Conservation (phyloP, 2,797 vertebrate genomes). For the Tauraco hartlaubi region DNA sequence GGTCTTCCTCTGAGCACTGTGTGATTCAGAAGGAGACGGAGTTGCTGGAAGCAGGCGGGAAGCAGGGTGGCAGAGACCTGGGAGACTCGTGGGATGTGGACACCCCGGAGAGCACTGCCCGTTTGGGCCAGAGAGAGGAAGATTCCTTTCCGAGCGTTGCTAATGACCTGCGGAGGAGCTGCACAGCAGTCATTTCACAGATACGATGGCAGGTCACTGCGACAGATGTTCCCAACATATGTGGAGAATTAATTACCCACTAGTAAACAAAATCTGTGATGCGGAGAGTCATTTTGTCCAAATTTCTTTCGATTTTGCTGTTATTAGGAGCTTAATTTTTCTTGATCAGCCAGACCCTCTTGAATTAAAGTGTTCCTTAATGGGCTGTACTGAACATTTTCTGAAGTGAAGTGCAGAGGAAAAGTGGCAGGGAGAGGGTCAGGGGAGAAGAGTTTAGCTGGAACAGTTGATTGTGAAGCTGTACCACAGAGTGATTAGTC, state of each 20-base stretch:
- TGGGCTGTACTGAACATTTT: slow-evolving; percentile 71
- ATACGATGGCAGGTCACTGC: slow-evolving; percentile 96
- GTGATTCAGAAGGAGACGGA: not conserved
- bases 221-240: slow-evolving; percentile 99
- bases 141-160: slow-evolving; percentile 81
- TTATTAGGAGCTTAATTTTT: slow-evolving; percentile 96
- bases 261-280: slow-evolving; percentile 99
- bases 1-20: not conserved
- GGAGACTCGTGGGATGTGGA: not conserved
- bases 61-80: not conserved
- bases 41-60: not conserved
- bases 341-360: slow-evolving; percentile 90
- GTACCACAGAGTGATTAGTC: slow-evolving; percentile 85
- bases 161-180: slow-evolving; percentile 90
- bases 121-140: slow-evolving; percentile 62
- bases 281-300: slow-evolving; percentile 96
- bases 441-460: slow-evolving; percentile 73
- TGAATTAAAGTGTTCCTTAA: slow-evolving; percentile 83
- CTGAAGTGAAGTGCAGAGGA: slow-evolving; percentile 55
- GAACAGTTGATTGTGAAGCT: slow-evolving; percentile 81
- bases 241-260: slow-evolving; percentile 99
- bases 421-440: not conserved
- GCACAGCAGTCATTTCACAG: slow-evolving; percentile 95
- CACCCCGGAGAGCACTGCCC: slow-evolving; percentile 3
- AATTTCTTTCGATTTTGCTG: slow-evolving; percentile 92